Conservation (phyloP, 64 coral and sea anemone species). For the Montipora efflorescens region DNA sequence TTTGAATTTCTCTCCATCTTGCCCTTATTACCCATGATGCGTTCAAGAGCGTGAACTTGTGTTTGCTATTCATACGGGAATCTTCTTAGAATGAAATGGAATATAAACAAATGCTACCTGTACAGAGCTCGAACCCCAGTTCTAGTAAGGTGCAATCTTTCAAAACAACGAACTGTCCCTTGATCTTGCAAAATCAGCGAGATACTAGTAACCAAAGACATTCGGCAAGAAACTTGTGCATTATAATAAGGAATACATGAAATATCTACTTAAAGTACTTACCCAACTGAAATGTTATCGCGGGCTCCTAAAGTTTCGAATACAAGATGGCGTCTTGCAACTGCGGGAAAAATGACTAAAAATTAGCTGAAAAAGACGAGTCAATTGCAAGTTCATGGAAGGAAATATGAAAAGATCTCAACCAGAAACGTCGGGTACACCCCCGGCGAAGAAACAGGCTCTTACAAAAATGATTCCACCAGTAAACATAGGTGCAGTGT, state of each 20-base stretch:
- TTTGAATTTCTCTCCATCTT: too few relatives aligned
- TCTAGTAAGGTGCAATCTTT: neutral
- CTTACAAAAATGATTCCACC: conserved; percentile 63
- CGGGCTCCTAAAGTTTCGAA: neutral
- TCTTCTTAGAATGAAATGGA: neutral
- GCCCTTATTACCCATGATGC: too few relatives aligned
- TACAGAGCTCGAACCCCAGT: neutral
- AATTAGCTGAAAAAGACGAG: neutral
- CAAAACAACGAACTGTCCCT: too few relatives aligned
- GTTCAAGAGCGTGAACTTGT: too few relatives aligned
- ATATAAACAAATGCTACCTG: neutral
- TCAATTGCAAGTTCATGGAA: neutral
- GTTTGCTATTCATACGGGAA: too few relatives aligned
- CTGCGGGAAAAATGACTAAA: neutral
- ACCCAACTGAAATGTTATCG: neutral
- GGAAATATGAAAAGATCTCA: conserved; percentile 70
- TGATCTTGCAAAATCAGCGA: too few relatives aligned
- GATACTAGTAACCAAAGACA: too few relatives aligned
- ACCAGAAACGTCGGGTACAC: conserved; percentile 55
- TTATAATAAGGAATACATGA: too few relatives aligned
- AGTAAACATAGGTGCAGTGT: conserved; percentile 71
- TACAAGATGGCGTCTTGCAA: conserved; percentile 20
- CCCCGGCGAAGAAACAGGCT: conserved; percentile 62
- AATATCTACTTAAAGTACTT: neutral
- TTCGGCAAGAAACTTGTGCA: too few relatives aligned